Percentiles rank a stretch among this genome's conserved stretches.
phyloP scores from a whole-genome alignment of 2,797 vertebrate species.

The Distichodus sexfasciatus region DNA sequence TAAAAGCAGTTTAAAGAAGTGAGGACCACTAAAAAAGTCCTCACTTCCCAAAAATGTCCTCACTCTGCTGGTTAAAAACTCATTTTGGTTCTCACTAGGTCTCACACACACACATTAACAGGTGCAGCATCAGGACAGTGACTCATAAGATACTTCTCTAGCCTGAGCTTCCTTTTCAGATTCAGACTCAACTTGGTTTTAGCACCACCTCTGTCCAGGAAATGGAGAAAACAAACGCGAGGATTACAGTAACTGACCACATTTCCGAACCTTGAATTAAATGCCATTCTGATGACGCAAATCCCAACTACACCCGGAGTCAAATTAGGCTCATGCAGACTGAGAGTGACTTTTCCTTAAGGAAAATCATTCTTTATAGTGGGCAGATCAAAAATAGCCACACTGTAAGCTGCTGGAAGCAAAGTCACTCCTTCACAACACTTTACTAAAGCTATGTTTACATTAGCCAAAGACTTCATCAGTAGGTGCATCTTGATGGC shows the following conservation, averaged over 20 bases:
- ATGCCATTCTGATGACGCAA: conserved; percentile 36
- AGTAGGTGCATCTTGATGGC: too few species aligned
- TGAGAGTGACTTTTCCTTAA: conserved; percentile 13
- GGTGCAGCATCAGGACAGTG: conserved; percentile 29
- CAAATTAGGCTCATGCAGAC: conserved; percentile 8
- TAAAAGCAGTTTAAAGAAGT: too few species aligned
- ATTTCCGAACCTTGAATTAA: conserved; percentile 37
- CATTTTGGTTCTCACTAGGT: too few species aligned
- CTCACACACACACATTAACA: conserved; percentile 19
- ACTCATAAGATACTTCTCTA: conserved; percentile 35
- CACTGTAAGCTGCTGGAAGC: too few species aligned
- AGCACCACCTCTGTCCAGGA: conserved; percentile 20
- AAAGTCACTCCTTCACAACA: too few species aligned
- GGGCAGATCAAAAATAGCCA: not conserved
- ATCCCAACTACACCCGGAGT: not conserved
- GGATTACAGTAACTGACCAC: conserved; percentile 47
- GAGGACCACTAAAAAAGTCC: too few species aligned
- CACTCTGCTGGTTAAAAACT: too few species aligned
- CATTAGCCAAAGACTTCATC: too few species aligned
- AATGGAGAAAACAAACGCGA: conserved; percentile 22
- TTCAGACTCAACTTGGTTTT: conserved; percentile 22
- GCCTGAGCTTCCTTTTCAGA: conserved; percentile 36
- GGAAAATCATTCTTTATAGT: not conserved
- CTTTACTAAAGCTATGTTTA: too few species aligned
- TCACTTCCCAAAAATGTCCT: too few species aligned